A percentile compares a stretch with the other conserved stretches of the same genome.
phyloP scores from a whole-genome alignment of 1,140 invertebrate species.

The Galleria mellonella region DNA sequence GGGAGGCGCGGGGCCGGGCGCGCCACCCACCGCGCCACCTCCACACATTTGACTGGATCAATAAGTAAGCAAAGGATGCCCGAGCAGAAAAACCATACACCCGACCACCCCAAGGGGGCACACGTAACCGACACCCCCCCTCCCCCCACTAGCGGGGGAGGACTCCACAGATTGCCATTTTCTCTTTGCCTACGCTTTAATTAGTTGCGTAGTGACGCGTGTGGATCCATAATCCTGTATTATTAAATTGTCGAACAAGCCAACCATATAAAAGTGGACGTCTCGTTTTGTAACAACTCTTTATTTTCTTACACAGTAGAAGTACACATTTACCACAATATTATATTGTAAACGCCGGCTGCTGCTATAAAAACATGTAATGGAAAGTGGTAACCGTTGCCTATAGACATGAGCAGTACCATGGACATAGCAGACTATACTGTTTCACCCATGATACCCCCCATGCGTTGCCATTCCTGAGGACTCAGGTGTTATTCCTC shows the following conservation, averaged over 20 bases:
- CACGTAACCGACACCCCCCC: slow-evolving; percentile 68
- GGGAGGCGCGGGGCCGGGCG: slow-evolving; percentile 51
- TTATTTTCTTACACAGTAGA: too few species aligned
- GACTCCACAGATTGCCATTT: slow-evolving; percentile 77
- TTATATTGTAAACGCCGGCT: too few species aligned
- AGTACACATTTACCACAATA: too few species aligned
- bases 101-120: slow-evolving; percentile 69
- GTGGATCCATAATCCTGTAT: slow-evolving; percentile 63
- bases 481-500: too few species aligned
- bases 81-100: slow-evolving; percentile 76
- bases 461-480: too few species aligned
- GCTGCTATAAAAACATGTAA: too few species aligned
- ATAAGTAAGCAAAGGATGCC: slow-evolving; percentile 76
- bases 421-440: too few species aligned
- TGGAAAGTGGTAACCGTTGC: too few species aligned
- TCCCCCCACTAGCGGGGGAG: slow-evolving; percentile 72
- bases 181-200: slow-evolving; percentile 74
- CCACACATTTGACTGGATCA: slow-evolving; percentile 75
- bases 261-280: neutral
- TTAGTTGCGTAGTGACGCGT: slow-evolving; percentile 73
- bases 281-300: neutral
- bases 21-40: slow-evolving; percentile 69
- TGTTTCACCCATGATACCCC: too few species aligned
- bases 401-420: too few species aligned
- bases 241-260: slow-evolving; percentile 55